These are phyloP conservation scores for Rhabdornis inornatus DNA, from an alignment of 2,113 vertebrate genomes.

Conservation along the genomic window DNA sequence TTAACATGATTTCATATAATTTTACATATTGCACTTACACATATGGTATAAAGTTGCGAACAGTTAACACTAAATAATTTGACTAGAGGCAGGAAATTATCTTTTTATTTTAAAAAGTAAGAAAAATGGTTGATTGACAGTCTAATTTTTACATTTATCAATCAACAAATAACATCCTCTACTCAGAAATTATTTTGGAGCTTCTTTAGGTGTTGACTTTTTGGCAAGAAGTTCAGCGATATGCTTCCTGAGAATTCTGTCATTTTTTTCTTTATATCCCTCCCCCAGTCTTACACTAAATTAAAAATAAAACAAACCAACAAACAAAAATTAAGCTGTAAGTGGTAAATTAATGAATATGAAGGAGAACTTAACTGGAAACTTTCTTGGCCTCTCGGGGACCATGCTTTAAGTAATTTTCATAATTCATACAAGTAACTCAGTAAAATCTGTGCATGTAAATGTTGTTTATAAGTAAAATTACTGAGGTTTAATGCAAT, in stretches of 20 bases:
- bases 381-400: slow-evolving; percentile 79
- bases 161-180: slow-evolving; percentile 55
- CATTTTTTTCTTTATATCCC: slow-evolving; percentile 1
- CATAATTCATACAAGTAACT: slow-evolving; percentile 66
- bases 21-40: slow-evolving; percentile 76
- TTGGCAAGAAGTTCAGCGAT: slow-evolving; percentile 73
- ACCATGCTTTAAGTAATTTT: slow-evolving; percentile 81
- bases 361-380: slow-evolving; percentile 72
- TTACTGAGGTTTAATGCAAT: slow-evolving; percentile 63
- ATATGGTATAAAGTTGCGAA: slow-evolving; percentile 58
- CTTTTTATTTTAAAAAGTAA: slow-evolving; percentile 8
- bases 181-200: slow-evolving; percentile 65
- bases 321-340: background rate
- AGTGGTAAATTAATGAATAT: slow-evolving; percentile 44
- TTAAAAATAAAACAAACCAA: slow-evolving; percentile 26
- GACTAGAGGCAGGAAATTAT: slow-evolving; percentile 58
- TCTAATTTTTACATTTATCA: slow-evolving; percentile 63
- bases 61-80: slow-evolving; percentile 61
- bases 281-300: slow-evolving; percentile 60
- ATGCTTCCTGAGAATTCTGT: slow-evolving; percentile 77
- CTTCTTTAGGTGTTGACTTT: slow-evolving; percentile 64
- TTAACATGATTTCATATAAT: slow-evolving; percentile 61
- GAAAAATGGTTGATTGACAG: slow-evolving; percentile 58
- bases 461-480: slow-evolving; percentile 3
- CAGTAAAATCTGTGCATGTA: slow-evolving; percentile 70